Percentiles rank a stretch among this genome's conserved stretches.
Conservation (phyloP, 2,113 vertebrate genomes). For the Lathamus discolor region DNA sequence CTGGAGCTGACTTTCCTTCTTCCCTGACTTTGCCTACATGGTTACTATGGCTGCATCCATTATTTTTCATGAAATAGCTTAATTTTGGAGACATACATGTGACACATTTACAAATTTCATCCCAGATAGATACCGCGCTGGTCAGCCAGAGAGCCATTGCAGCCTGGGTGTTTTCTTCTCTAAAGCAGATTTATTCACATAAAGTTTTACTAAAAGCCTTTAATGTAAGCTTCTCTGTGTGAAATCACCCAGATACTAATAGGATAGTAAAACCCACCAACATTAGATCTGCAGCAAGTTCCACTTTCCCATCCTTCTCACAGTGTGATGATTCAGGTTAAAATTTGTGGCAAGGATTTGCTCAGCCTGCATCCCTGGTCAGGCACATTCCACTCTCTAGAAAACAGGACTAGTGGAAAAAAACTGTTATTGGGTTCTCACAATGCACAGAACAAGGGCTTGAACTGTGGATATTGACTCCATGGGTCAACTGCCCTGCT, state of each 20-base stretch:
- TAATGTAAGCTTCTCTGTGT: not conserved
- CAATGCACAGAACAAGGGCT: not conserved
- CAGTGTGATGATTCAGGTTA: not conserved
- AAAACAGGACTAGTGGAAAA: not conserved
- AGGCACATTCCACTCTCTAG: not conserved
- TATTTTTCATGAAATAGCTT: not conserved
- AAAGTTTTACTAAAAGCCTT: not conserved
- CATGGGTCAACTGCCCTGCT: not conserved
- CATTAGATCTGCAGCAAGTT: not conserved
- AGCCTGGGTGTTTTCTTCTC: not conserved
- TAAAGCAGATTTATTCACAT: not conserved
- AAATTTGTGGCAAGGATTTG: not conserved
- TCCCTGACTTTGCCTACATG: not conserved
- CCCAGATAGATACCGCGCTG: not conserved
- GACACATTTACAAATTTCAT: not conserved
- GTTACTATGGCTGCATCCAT: not conserved
- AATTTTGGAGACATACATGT: not conserved
- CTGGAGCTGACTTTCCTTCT: not conserved
- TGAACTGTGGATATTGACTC: not conserved
- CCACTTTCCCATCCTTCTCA: not conserved
- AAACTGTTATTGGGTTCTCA: fast-evolving
- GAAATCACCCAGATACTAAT: not conserved
- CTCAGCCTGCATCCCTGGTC: not conserved
- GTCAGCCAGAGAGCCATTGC: not conserved
- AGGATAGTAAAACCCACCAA: not conserved